phyloP scores from a whole-genome alignment of 2,113 vertebrate genomes.

The Cygnus buccinator region DNA sequence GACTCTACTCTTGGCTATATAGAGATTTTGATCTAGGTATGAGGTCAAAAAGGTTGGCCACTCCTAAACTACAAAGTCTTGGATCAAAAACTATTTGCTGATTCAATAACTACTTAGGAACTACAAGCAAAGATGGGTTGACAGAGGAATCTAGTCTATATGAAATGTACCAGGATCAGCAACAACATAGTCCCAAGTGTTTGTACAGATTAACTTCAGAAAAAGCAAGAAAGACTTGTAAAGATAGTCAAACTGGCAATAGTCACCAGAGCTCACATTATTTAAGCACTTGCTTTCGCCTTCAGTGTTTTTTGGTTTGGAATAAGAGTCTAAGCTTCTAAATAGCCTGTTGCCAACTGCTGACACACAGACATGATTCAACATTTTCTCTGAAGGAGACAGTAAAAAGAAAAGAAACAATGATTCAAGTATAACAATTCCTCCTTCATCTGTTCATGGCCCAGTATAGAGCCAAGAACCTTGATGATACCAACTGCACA shows the following conservation, averaged over 20 bases:
- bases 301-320: background rate
- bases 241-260: background rate
- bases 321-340: background rate
- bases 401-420: background rate
- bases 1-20: background rate
- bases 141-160: background rate
- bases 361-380: background rate
- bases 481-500: background rate
- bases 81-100: background rate
- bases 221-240: background rate
- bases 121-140: background rate
- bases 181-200: background rate
- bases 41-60: background rate
- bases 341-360: background rate
- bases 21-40: background rate
- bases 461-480: background rate
- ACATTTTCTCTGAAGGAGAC: background rate
- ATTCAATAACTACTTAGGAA: background rate
- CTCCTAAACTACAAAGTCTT: background rate
- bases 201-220: background rate
- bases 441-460: background rate
- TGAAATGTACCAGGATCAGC: background rate
- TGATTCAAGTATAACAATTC: background rate
- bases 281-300: background rate
- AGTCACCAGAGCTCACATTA: background rate